Evolutionary conservation across 2,797 vertebrate genomes (phyloP).

Genomic region (Pyrocephalus nanus): DNA sequence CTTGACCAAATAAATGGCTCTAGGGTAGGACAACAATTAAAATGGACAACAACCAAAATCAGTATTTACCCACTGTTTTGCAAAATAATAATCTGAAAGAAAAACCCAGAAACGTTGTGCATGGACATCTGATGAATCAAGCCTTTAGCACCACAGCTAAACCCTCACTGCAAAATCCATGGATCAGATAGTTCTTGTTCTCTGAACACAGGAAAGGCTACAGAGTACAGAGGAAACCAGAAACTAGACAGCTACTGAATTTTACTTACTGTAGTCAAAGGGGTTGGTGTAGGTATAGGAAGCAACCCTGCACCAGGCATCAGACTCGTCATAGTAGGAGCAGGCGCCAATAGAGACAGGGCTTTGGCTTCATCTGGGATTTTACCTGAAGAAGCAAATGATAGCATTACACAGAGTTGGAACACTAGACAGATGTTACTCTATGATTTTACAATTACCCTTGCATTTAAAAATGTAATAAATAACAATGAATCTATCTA

Average conservation of each 20-base stretch:
- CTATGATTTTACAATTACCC: conserved; percentile 87
- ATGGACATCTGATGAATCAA: not conserved
- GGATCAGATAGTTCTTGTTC: accelerated
- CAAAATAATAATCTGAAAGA: too few relatives aligned
- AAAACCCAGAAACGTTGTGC: too few relatives aligned
- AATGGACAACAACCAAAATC: not conserved
- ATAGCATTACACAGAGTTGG: conserved; percentile 71
- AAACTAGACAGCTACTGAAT: not conserved
- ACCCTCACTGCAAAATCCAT: not conserved
- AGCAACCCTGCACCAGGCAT: conserved; percentile 93
- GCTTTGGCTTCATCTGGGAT: conserved; percentile 98
- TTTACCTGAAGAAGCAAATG: conserved; percentile 89
- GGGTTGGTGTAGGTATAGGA: conserved; percentile 88
- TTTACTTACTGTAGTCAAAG: conserved; percentile 88
- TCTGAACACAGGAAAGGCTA: not conserved
- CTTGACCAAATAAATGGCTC: not conserved
- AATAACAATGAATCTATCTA: conserved; percentile 77
- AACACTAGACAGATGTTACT: conserved; percentile 72
- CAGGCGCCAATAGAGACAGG: conserved; percentile 92
- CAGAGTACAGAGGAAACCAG: not conserved
- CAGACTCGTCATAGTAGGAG: conserved; percentile 86
- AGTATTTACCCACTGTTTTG: too few relatives aligned
- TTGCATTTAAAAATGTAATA: conserved; percentile 83
- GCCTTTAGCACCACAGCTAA: not conserved
- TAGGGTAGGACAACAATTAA: not conserved